Conservation (phyloP, 1,140 invertebrate species). For the Trachelipus rathkii region DNA sequence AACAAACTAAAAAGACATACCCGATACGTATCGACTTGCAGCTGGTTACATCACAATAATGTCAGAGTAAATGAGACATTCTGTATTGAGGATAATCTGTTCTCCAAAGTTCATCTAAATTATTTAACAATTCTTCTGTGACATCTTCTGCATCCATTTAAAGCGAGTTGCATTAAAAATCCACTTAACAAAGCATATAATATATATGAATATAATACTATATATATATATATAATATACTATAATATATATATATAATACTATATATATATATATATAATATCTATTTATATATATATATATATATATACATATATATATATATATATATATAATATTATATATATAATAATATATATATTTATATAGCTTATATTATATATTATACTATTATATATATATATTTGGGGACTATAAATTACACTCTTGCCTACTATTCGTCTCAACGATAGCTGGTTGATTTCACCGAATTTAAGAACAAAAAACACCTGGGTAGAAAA, state of each 20-base stretch:
- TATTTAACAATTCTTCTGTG: slow-evolving; percentile 49
- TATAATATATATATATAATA: slow-evolving; percentile 13
- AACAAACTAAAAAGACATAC: no score
- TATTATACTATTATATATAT: no score
- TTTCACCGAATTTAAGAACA: no score
- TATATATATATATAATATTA: no score
- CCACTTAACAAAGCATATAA: slow-evolving; percentile 33
- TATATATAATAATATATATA: no score
- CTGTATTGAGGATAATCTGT: slow-evolving; percentile 76
- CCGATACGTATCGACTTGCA: slow-evolving; percentile 57
- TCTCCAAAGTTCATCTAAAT: slow-evolving; percentile 85
- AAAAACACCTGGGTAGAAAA: no score
- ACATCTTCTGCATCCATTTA: slow-evolving; percentile 50
- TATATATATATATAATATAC: background rate
- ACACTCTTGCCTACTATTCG: no score
- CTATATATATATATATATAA: background rate
- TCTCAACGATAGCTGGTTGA: no score
- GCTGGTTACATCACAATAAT: slow-evolving; percentile 67
- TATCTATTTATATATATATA: background rate
- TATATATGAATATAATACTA: no score
- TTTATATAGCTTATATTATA: no score
- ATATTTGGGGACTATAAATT: no score
- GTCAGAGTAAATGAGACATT: slow-evolving; percentile 81
- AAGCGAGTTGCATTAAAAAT: slow-evolving; percentile 35
- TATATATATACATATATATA: background rate